Conservation (phyloP, 2,797 vertebrate species). For the Lateolabrax maculatus region DNA sequence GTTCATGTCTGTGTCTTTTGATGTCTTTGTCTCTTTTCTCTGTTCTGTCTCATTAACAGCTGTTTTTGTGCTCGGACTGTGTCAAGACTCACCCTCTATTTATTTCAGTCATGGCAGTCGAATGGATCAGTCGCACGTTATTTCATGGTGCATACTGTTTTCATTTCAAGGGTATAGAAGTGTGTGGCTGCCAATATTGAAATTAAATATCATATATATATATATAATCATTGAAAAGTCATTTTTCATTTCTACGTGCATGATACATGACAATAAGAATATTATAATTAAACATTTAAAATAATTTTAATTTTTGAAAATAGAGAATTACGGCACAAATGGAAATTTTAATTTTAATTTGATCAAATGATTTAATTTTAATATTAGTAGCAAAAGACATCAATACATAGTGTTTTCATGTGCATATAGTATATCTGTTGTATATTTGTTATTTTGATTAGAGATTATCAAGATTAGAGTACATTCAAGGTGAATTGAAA, state of each 20-base stretch:
- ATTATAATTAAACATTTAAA: background rate
- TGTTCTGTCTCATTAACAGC: slow-evolving; percentile 30
- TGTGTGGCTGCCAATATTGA: background rate
- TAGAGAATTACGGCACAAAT: background rate
- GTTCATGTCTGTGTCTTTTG: slow-evolving; percentile 34
- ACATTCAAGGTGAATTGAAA: background rate
- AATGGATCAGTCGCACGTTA: slow-evolving; percentile 1
- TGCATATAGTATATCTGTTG: background rate
- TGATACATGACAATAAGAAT: background rate
- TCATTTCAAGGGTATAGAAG: background rate
- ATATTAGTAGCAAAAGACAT: background rate
- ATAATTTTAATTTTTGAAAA: background rate
- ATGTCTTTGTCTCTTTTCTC: slow-evolving; percentile 37
- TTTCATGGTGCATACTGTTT: background rate
- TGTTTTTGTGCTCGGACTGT: slow-evolving; percentile 30
- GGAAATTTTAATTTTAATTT: background rate
- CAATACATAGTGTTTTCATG: background rate
- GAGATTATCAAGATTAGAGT: background rate
- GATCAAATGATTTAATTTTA: background rate
- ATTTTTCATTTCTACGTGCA: background rate
- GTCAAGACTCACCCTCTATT: slow-evolving; percentile 2
- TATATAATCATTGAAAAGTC: background rate
- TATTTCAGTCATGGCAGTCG: slow-evolving; percentile 4
- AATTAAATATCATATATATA: background rate
- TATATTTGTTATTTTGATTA: background rate